Evolutionary conservation across 2,888 invertebrate species (phyloP).

Genomic region (Cheilosia scutellata): DNA sequence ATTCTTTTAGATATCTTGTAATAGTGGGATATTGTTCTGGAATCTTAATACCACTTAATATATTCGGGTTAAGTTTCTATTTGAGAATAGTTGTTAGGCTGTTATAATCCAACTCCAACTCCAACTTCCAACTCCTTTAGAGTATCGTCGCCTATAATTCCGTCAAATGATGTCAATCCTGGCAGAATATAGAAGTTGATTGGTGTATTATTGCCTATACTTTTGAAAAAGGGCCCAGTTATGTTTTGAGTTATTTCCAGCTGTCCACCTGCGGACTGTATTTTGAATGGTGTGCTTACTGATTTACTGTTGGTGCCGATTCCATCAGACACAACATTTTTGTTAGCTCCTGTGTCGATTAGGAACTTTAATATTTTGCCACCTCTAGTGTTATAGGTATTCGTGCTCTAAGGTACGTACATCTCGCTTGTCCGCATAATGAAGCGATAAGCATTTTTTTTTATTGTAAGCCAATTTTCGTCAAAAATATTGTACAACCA

Average conservation of each 20-base stretch:
- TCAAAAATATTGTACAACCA: no score
- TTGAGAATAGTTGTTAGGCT: constrained; percentile 6
- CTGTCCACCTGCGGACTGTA: constrained; percentile 9
- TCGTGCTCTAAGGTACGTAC: not conserved
- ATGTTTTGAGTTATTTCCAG: constrained; percentile 9
- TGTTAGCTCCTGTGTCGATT: constrained; percentile 36
- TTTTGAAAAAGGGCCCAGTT: constrained; percentile 8
- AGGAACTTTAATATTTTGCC: constrained; percentile 21
- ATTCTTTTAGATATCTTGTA: constrained; percentile 30
- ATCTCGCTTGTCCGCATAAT: not conserved
- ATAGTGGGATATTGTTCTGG: constrained; percentile 44
- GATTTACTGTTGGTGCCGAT: constrained; percentile 12
- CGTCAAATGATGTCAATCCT: constrained; percentile 2
- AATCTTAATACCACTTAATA: constrained; percentile 49
- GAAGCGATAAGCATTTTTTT: not conserved
- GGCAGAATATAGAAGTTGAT: constrained; percentile 6
- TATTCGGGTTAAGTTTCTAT: constrained; percentile 32
- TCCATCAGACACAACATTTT: no score
- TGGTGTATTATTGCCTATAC: constrained; percentile 12
- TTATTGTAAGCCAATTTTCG: not conserved
- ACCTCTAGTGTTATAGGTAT: constrained; percentile 25
- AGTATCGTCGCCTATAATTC: constrained; percentile 16
- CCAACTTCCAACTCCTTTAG: constrained; percentile 4
- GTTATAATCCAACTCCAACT: not conserved
- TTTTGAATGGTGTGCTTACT: not conserved